Conservation (phyloP, 1,140 invertebrate species). For the Scaptomyza pallida region DNA sequence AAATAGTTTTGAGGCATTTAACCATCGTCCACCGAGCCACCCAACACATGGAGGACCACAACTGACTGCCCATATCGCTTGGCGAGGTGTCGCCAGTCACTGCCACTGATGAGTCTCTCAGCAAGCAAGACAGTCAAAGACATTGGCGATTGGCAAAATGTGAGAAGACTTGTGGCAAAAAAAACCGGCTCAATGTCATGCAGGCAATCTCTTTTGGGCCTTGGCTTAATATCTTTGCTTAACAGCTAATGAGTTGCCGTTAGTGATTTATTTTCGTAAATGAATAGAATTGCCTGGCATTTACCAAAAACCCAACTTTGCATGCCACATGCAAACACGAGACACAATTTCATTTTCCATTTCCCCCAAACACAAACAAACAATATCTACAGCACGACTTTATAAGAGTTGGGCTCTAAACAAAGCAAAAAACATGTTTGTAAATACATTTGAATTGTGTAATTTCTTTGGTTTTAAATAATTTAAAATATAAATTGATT, state of each 20-base stretch:
- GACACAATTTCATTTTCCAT: constrained; percentile 16
- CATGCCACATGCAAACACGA: constrained; percentile 71
- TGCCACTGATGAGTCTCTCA: constrained; percentile 17
- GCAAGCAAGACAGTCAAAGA: not conserved
- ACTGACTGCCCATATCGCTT: constrained; percentile 8
- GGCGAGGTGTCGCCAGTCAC: constrained; percentile 45
- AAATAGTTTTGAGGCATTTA: constrained; percentile 34
- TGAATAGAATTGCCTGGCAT: constrained; percentile 81
- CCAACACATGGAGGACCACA: constrained; percentile 9
- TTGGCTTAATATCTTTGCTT: constrained; percentile 72
- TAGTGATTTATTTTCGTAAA: constrained; percentile 81
- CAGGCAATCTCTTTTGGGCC: constrained; percentile 64
- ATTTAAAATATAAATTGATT: no score
- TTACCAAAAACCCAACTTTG: constrained; percentile 59
- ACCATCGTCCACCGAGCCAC: constrained; percentile 5
- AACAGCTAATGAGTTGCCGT: constrained; percentile 82
- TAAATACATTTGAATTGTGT: not conserved
- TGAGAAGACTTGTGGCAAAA: constrained; percentile 6
- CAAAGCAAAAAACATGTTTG: not conserved
- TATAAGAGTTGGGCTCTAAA: not conserved
- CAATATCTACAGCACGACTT: constrained; percentile 9
- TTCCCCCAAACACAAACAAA: constrained; percentile 2
- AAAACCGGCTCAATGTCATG: constrained; percentile 63
- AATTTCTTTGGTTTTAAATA: not conserved
- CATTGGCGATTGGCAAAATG: not conserved